Base-by-base conservation (phyloP, 2,888 invertebrate species). In the Tethea ocularis region DNA sequence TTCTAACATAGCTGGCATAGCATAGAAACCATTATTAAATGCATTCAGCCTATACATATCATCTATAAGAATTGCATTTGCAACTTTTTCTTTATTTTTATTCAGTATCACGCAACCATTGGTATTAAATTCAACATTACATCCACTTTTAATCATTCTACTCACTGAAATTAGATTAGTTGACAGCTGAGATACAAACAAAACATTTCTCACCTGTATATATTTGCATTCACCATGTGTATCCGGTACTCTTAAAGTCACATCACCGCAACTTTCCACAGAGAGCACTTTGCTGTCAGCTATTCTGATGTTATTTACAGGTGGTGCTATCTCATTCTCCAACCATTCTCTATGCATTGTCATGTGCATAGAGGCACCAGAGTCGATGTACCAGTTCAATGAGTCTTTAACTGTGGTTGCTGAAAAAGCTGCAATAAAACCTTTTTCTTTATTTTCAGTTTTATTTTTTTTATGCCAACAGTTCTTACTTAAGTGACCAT, bases 11-110 rank as follows among this genome's bases (percentile, higher is more conserved):
- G 57, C 60, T 36, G 58, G 55, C n/a, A 63, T 54, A 56, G 61
- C 62, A 33, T 57, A 10, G 2, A 10, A 57, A 15, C 29, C 26
- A 22, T 36, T 15, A 13, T n/a, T n/a, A n/a, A n/a, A n/a, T n/a
- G 58, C 59, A 33, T 67, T 62, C 3, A 70, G 57, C 56, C 60
- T 46, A 61, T 71, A 69, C 63, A 68, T 67, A 58, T 67, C 66
- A 56, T 70, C 66, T 17, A 67, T 20, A 2, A 58, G 22, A 2
- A n/a, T 61, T 11, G 65, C 62, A 20, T 52, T 54, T 52, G 62
- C 62, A 15, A 64, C 60, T 26, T 57, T 15, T 2, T 15, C 8
- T 29, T 60, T 60, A 1, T 57, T 22, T 41, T 56, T 59, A 29
- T 61, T 62, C 4, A 62, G 11, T 13, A 61, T 64, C 1, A 15